Conservation (phyloP, 2,797 vertebrate genomes). For the Stomatorhinus walkeri region DNA sequence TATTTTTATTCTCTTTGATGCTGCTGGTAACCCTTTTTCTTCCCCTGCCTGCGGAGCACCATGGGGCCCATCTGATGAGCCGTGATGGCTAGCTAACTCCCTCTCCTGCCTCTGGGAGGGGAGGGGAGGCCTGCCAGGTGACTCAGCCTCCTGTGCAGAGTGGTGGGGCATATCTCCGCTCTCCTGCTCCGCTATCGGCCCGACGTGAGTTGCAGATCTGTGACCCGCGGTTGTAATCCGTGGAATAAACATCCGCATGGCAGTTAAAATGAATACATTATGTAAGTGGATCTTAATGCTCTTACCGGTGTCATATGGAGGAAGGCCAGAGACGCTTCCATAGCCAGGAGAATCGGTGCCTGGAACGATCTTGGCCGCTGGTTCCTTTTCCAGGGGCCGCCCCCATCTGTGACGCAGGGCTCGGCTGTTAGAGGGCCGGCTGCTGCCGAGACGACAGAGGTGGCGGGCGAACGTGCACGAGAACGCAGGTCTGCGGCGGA, state of each 20-base stretch:
- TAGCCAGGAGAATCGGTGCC: background rate
- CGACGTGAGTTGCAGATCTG: background rate
- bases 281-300: background rate
- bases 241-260: background rate
- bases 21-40: background rate
- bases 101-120: background rate
- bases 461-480: background rate
- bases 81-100: background rate
- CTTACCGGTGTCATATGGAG: background rate
- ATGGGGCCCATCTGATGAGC: background rate
- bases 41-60: background rate
- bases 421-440: background rate
- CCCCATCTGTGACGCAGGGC: background rate
- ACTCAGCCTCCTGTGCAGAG: background rate
- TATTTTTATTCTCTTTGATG: background rate
- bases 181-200: background rate
- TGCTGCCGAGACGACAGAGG: background rate
- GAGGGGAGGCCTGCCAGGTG: background rate
- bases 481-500: background rate
- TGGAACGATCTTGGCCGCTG: background rate
- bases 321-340: background rate
- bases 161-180: background rate
- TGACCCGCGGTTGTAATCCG: background rate
- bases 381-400: background rate
- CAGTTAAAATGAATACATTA: background rate